A percentile compares a stretch with the other conserved stretches of the same genome.
These are phyloP conservation scores for Xenentodon cancila DNA, from an alignment of 2,797 vertebrate genomes.

Conservation along the genomic window DNA sequence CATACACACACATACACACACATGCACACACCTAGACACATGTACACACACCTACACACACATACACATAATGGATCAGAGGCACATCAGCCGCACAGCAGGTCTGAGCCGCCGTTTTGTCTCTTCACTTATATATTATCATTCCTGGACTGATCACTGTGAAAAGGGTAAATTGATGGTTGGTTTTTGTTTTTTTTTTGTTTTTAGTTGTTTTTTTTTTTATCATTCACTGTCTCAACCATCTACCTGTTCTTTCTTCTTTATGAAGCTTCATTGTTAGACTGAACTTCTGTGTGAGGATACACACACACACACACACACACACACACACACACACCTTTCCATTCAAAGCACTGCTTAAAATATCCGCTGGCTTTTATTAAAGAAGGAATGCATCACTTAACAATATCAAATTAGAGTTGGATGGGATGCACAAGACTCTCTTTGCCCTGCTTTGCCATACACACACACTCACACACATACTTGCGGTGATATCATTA, in stretches of 20 bases:
- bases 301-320: slow-evolving; percentile 21
- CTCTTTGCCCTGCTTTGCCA: slow-evolving; percentile 1
- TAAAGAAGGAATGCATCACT: slow-evolving; percentile 71
- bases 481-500: not conserved
- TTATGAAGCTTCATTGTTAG: too few species aligned
- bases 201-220: too few species aligned
- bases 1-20: too few species aligned
- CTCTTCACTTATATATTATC: not conserved
- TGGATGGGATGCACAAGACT: slow-evolving; percentile 36
- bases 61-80: not conserved
- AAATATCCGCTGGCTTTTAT: slow-evolving; percentile 62
- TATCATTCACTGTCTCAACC: not conserved
- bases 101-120: not conserved
- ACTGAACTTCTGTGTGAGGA: not conserved
- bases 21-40: too few species aligned
- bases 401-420: slow-evolving; percentile 68
- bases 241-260: not conserved
- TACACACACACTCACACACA: slow-evolving; percentile 1
- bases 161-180: not conserved
- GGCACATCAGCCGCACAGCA: not conserved
- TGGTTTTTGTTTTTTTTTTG: too few species aligned
- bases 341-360: slow-evolving; percentile 36
- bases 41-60: too few species aligned
- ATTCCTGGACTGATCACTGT: not conserved
- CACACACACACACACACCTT: slow-evolving; percentile 8